phyloP scores from a whole-genome alignment of 2,888 invertebrate species.

The Dichetophora obliterata region DNA sequence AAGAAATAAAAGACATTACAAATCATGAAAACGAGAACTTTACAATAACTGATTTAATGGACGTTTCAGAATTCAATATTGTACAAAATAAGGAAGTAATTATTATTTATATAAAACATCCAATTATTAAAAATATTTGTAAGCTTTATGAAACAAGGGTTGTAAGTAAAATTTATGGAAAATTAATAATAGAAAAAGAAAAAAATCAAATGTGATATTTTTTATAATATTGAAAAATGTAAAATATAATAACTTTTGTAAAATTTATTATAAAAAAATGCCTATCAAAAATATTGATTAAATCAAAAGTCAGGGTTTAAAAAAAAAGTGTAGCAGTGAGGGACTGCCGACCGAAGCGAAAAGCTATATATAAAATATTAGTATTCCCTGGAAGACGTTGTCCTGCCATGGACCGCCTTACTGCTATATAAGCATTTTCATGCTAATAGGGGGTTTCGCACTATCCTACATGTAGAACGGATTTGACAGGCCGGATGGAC shows the following conservation, averaged over 20 bases:
- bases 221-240: neutral
- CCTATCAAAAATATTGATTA: slow-evolving; percentile 14
- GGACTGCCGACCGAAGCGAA: no score
- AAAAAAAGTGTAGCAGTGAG: no score
- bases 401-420: no score
- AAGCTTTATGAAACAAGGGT: slow-evolving; percentile 15
- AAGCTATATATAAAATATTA: no score
- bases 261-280: neutral
- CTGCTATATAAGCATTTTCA: no score
- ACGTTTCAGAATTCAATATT: slow-evolving; percentile 24
- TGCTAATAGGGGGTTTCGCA: no score
- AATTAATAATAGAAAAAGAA: neutral
- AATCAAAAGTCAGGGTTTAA: neutral
- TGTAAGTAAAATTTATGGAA: slow-evolving; percentile 10
- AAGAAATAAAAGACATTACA: slow-evolving; percentile 13
- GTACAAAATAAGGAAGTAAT: slow-evolving; percentile 27
- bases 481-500: no score
- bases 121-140: slow-evolving; percentile 21
- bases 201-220: slow-evolving; percentile 8
- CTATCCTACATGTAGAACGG: no score
- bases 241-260: slow-evolving; percentile 17
- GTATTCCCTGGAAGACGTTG: no score
- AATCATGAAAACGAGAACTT: neutral
- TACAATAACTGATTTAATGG: slow-evolving; percentile 1
- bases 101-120: slow-evolving; percentile 30